phyloP scores from a whole-genome alignment of 2,797 vertebrate genomes.

The Simalia tracyae region DNA sequence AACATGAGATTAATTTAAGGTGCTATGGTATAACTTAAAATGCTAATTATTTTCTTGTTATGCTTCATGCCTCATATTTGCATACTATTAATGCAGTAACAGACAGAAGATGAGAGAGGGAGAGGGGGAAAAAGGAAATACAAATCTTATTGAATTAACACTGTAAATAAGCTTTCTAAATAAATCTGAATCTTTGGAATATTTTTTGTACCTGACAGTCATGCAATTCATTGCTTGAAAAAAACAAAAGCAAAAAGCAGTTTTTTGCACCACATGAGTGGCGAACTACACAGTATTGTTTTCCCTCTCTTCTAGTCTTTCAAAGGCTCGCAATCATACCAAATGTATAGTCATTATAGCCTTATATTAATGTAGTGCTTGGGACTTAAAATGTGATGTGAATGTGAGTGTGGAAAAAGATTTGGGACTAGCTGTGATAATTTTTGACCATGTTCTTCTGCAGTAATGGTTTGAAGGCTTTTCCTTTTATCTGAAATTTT shows the following conservation, averaged over 20 bases:
- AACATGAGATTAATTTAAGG: neutral
- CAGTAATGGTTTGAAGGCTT: neutral
- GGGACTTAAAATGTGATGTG: neutral
- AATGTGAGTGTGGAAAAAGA: neutral
- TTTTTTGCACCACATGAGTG: neutral
- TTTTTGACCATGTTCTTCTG: neutral
- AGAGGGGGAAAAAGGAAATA: neutral
- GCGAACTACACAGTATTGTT: neutral
- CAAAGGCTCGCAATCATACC: neutral
- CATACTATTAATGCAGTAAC: neutral
- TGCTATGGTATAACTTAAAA: neutral
- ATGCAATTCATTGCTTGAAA: neutral
- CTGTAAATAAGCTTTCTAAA: neutral
- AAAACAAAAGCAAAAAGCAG: neutral
- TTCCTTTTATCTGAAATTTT: neutral
- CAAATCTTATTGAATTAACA: neutral
- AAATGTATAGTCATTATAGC: neutral
- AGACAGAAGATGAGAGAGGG: neutral
- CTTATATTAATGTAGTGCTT: neutral
- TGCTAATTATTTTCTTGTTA: neutral
- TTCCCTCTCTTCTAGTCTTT: neutral
- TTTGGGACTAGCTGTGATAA: neutral
- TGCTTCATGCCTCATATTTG: neutral
- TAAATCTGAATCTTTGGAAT: neutral
- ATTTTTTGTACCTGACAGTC: neutral